phyloP scores from a whole-genome alignment of 2,113 vertebrate species.

The Phaetusa simplex region DNA sequence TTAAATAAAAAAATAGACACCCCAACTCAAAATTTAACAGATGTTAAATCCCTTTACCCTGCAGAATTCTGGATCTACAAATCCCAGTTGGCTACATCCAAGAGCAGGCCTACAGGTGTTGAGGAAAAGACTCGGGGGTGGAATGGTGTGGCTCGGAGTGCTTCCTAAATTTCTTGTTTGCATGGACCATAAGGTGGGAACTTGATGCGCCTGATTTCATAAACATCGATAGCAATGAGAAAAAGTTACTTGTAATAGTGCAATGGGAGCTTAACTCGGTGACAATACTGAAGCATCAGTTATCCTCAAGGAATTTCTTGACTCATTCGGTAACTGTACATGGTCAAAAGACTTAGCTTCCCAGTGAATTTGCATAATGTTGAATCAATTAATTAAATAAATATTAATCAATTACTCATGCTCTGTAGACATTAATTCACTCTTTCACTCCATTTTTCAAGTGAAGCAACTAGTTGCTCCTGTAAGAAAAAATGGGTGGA shows the following conservation, averaged over 20 bases:
- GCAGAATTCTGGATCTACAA: constrained; percentile 30
- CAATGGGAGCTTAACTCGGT: neutral
- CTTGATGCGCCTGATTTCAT: neutral
- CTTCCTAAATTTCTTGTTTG: constrained; percentile 2
- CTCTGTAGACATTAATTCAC: neutral
- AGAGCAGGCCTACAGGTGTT: neutral
- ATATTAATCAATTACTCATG: neutral
- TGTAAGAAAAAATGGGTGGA: neutral
- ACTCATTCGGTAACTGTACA: neutral
- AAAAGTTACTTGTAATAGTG: neutral
- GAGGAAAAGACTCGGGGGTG: neutral
- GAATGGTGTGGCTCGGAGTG: neutral
- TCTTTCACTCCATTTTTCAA: neutral
- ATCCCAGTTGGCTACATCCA: neutral
- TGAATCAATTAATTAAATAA: neutral
- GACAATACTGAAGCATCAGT: neutral
- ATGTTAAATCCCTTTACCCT: constrained; percentile 24
- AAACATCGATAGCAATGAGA: neutral
- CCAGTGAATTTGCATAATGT: neutral
- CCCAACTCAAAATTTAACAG: constrained; percentile 22
- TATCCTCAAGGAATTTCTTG: neutral
- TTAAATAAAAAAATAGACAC: constrained; percentile 20
- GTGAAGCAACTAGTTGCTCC: neutral
- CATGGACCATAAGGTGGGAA: neutral
- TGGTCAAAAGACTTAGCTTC: neutral